These are phyloP conservation scores for Hoplostethus atlanticus DNA, from an alignment of 2,797 vertebrate species.

Conservation along the genomic window DNA sequence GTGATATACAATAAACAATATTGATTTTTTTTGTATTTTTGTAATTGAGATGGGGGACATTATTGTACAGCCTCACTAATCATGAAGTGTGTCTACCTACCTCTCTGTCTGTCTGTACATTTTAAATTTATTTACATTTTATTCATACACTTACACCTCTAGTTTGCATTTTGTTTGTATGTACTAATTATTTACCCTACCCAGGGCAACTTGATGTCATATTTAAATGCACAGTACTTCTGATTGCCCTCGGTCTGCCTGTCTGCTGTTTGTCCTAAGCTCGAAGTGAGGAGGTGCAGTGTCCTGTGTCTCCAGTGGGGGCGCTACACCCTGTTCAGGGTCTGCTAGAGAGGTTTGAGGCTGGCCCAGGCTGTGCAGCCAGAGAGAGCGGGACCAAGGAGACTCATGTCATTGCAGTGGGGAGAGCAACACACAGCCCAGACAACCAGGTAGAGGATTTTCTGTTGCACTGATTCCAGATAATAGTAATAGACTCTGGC, in stretches of 20 bases:
- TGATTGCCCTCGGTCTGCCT: neutral
- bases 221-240: neutral
- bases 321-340: constrained; percentile 78
- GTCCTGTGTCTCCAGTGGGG: constrained; percentile 60
- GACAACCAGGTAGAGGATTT: constrained; percentile 65
- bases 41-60: neutral
- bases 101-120: neutral
- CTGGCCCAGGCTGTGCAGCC: constrained; percentile 78
- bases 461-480: no score
- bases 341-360: constrained; percentile 80
- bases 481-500: no score
- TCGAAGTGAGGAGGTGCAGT: constrained; percentile 46
- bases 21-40: no score
- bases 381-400: constrained; percentile 78
- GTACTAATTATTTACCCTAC: neutral
- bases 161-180: neutral
- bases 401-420: constrained; percentile 82
- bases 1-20: neutral
- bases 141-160: neutral
- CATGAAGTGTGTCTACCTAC: neutral
- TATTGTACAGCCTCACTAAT: neutral
- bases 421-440: constrained; percentile 48
- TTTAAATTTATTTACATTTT: neutral
- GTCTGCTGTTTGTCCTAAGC: constrained; percentile 53
- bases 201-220: neutral